A percentile compares a stretch with the other conserved stretches of the same genome.
Conservation (phyloP, 2,113 vertebrate species). For the Nansenia antarctica region DNA sequence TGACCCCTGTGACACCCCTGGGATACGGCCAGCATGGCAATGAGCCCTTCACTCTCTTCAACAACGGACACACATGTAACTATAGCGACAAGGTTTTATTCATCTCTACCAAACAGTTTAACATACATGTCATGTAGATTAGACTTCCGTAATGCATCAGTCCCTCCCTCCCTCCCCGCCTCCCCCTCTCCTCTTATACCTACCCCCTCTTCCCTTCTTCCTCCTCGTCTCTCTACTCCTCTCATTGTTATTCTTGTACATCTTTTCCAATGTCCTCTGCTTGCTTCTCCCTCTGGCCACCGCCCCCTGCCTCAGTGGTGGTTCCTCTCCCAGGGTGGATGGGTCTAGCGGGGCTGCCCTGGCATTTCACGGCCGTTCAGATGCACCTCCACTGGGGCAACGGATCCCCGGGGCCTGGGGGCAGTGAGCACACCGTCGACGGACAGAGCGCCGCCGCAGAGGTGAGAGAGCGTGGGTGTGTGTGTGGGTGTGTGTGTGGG, state of each 20-base stretch:
- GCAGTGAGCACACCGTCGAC: slow-evolving; percentile 87
- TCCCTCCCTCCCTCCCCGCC: neutral
- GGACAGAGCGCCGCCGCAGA: slow-evolving; percentile 80
- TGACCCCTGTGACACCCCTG: slow-evolving; percentile 69
- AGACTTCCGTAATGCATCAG: too few species aligned
- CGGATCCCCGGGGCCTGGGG: slow-evolving; percentile 54
- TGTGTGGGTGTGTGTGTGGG: neutral
- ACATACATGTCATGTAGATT: too few species aligned
- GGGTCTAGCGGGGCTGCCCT: slow-evolving; percentile 79
- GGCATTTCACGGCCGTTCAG: slow-evolving; percentile 79
- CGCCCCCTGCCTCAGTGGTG: slow-evolving; percentile 65
- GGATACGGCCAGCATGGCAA: slow-evolving; percentile 76
- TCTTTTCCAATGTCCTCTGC: neutral
- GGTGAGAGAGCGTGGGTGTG: slow-evolving; percentile 61
- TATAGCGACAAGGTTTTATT: neutral
- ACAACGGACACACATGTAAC: slow-evolving; percentile 84
- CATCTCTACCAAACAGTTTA: too few species aligned
- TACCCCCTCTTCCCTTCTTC: neutral
- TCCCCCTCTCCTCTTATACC: neutral
- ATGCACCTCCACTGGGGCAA: slow-evolving; percentile 93
- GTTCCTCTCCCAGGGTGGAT: slow-evolving; percentile 81
- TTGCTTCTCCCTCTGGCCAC: neutral
- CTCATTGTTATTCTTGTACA: neutral
- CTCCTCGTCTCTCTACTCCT: neutral
- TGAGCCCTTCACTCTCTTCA: slow-evolving; percentile 72